phyloP scores from a whole-genome alignment of 2,113 vertebrate genomes.

The Psittacus erithacus region DNA sequence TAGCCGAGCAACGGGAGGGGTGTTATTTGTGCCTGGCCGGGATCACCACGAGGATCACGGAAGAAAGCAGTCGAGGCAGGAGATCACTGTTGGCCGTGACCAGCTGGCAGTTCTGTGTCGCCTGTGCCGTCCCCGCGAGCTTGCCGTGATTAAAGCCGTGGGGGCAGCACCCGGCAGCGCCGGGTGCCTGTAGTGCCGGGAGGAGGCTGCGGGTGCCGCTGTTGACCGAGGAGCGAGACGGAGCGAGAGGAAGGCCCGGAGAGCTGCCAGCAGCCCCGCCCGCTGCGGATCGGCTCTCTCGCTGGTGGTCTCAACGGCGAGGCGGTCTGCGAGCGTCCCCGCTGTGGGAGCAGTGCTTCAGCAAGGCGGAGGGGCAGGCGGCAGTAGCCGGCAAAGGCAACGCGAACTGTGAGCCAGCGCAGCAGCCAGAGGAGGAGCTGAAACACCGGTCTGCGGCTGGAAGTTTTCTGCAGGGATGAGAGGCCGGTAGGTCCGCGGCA shows the following conservation, averaged over 20 bases:
- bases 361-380: fast-evolving
- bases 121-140: fast-evolving
- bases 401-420: not conserved
- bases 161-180: not conserved
- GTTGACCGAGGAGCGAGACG: not conserved
- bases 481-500: not conserved
- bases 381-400: not conserved
- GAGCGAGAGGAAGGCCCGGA: not conserved
- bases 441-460: fast-evolving
- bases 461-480: not conserved
- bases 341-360: fast-evolving
- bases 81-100: not conserved
- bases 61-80: fast-evolving
- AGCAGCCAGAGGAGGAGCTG: not conserved
- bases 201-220: slow-evolving; percentile 30
- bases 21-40: not conserved
- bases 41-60: fast-evolving
- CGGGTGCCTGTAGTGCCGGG: not conserved
- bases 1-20: not conserved
- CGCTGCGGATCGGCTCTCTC: not conserved
- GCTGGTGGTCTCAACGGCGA: fast-evolving
- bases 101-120: too few species aligned
- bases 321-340: fast-evolving
- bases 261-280: not conserved
- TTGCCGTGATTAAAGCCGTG: too few species aligned